Evolutionary conservation across 2,888 invertebrate genomes (phyloP).

Genomic region (Syrista parreyssii): DNA sequence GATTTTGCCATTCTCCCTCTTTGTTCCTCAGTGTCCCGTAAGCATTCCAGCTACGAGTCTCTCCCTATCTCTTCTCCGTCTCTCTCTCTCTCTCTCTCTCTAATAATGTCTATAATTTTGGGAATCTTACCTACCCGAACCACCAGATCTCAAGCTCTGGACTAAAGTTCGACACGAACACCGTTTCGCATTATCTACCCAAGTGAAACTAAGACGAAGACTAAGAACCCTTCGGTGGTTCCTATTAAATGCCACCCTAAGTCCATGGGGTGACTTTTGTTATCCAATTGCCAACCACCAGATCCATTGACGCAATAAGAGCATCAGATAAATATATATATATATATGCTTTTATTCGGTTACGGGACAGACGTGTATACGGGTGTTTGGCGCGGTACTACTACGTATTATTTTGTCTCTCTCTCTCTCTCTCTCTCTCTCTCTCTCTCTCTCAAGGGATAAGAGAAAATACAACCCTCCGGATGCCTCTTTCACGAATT

Average conservation of each 20-base stretch:
- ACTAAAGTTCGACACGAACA: constrained; percentile 34
- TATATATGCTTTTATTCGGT: background rate
- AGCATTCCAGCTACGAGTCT: background rate
- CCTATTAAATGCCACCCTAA: constrained; percentile 7
- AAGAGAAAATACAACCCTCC: background rate
- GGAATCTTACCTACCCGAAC: constrained; percentile 33
- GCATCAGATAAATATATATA: background rate
- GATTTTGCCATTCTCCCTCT: background rate
- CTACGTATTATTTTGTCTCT: background rate
- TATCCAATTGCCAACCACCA: background rate
- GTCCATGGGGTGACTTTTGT: background rate
- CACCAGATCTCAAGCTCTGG: constrained; percentile 5
- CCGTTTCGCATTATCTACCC: constrained; percentile 51
- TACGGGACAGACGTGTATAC: background rate
- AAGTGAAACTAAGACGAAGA: constrained; percentile 26
- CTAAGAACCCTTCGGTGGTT: constrained; percentile 15
- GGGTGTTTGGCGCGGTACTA: background rate
- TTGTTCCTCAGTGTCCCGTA: background rate
- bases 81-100: background rate
- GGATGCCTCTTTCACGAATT: background rate
- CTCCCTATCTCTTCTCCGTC: background rate
- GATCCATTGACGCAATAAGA: background rate
- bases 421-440: background rate
- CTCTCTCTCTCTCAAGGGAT: background rate
- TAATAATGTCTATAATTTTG: constrained; percentile 44